Conservation (phyloP, 2,888 invertebrate genomes). For the Diogma glabrata region DNA sequence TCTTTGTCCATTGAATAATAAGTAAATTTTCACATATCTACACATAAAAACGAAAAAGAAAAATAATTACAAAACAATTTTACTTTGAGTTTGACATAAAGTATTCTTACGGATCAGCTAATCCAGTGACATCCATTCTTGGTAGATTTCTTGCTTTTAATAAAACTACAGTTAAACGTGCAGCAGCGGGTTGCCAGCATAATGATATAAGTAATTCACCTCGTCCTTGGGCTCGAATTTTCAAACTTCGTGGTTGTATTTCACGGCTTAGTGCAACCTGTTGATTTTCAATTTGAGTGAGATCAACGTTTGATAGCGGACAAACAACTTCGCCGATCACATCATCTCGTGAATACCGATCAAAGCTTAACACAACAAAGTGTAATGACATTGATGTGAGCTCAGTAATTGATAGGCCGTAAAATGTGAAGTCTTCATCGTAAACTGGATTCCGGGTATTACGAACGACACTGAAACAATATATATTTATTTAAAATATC, state of each 20-base stretch:
- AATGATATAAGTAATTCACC: constrained; percentile 92
- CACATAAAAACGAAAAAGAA: background rate
- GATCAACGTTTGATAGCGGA: constrained; percentile 52
- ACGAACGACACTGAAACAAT: constrained; percentile 61
- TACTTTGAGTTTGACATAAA: background rate
- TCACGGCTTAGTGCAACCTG: constrained; percentile 75
- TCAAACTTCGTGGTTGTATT: constrained; percentile 84
- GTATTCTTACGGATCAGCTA: constrained; percentile 67
- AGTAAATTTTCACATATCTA: constrained; percentile 82
- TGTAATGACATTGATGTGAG: constrained; percentile 82
- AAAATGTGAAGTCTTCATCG: constrained; percentile 99
- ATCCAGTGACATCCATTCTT: constrained; percentile 94
- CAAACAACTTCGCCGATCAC: constrained; percentile 96
- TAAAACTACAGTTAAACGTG: constrained; percentile 89
- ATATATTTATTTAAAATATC: too few relatives aligned
- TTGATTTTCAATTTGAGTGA: constrained; percentile 61
- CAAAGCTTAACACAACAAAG: constrained; percentile 89
- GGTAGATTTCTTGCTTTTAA: constrained; percentile 95
- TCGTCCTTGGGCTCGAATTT: constrained; percentile 86
- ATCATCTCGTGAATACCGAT: constrained; percentile 95
- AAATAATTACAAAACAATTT: constrained; percentile 20
- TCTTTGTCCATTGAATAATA: constrained; percentile 92
- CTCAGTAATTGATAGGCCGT: constrained; percentile 80
- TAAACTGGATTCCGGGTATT: constrained; percentile 94
- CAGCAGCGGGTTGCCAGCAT: constrained; percentile 96